These are phyloP conservation scores for Acanthurus tractus DNA, from an alignment of 2,797 vertebrate species.

Conservation along the genomic window DNA sequence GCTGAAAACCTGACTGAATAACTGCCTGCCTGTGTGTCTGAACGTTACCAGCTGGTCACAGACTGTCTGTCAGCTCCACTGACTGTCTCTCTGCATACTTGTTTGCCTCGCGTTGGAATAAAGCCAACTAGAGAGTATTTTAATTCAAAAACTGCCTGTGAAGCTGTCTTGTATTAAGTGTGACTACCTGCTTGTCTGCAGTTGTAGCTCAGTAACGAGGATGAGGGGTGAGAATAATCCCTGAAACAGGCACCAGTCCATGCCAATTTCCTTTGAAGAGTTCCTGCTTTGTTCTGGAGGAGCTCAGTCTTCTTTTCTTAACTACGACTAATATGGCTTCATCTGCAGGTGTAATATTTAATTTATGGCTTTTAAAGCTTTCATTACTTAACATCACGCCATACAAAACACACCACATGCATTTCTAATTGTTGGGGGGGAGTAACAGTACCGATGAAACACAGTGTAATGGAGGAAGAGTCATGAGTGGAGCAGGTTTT, in stretches of 20 bases:
- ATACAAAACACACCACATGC: background rate
- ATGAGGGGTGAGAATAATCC: background rate
- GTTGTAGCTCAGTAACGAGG: background rate
- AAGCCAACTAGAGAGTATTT: constrained; percentile 20
- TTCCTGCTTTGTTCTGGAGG: background rate
- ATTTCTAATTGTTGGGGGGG: background rate
- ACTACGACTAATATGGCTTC: background rate
- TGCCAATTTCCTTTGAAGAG: background rate
- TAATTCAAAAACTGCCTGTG: constrained; percentile 14
- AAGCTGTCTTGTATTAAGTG: background rate
- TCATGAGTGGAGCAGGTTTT: background rate
- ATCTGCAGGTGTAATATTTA: background rate
- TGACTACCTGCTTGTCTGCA: background rate
- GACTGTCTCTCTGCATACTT: constrained; percentile 24
- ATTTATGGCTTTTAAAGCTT: background rate
- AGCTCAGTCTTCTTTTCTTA: background rate
- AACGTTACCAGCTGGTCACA: constrained; percentile 56
- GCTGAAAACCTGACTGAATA: constrained; percentile 63
- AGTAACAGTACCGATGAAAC: background rate
- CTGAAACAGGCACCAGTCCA: background rate
- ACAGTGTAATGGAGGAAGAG: background rate
- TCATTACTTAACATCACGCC: background rate
- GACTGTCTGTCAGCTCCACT: background rate
- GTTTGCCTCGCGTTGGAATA: constrained; percentile 7
- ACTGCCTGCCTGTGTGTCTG: constrained; percentile 43